Conservation (phyloP, 1,140 invertebrate species). For the Octopus sinensis region DNA sequence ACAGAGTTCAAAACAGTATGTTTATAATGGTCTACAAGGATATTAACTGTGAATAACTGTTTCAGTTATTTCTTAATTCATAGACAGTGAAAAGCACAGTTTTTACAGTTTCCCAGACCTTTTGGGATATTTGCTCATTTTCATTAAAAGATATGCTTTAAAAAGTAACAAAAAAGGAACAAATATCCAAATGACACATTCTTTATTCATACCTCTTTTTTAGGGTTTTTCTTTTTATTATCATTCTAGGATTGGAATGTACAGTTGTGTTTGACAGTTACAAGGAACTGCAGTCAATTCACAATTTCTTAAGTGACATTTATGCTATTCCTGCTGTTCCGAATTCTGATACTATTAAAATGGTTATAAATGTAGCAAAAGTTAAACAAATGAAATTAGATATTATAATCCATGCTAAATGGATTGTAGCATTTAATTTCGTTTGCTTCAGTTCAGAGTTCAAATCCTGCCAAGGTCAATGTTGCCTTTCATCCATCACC, state of each 20-base stretch:
- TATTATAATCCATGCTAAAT: too few species aligned
- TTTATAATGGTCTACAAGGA: slow-evolving; percentile 73
- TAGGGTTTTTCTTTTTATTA: neutral
- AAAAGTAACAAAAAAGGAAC: neutral
- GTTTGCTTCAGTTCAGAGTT: too few species aligned
- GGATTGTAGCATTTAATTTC: too few species aligned
- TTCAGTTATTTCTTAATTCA: neutral
- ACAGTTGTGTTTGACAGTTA: neutral
- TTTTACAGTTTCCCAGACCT: neutral
- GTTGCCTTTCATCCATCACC: too few species aligned
- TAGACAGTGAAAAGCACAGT: neutral
- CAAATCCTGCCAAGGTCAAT: too few species aligned
- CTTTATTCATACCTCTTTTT: neutral
- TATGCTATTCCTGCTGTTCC: too few species aligned
- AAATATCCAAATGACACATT: neutral
- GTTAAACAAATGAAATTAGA: too few species aligned
- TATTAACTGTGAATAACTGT: slow-evolving; percentile 38
- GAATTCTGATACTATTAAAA: too few species aligned
- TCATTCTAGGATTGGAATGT: neutral
- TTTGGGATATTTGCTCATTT: neutral
- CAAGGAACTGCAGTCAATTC: too few species aligned
- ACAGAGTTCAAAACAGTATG: slow-evolving; percentile 68
- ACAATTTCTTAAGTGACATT: too few species aligned
- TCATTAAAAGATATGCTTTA: neutral
- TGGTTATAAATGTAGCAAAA: too few species aligned